Conservation (phyloP, 2,888 invertebrate genomes). For the Leptinotarsa rubiginosa region DNA sequence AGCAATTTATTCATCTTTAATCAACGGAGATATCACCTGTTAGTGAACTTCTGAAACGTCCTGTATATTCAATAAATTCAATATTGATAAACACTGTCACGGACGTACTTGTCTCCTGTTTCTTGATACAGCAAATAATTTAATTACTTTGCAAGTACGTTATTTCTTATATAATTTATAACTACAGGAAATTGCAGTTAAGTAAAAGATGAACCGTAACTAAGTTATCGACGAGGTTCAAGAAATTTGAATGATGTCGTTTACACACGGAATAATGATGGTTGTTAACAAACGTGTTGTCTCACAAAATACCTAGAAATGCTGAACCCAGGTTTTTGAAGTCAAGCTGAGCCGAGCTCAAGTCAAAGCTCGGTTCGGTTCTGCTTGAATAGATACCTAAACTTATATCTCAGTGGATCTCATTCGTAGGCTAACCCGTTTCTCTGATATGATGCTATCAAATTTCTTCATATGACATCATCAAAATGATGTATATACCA, state of each 20-base stretch:
- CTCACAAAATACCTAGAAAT: too few species aligned
- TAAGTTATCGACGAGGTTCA: not conserved
- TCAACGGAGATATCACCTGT: too few species aligned
- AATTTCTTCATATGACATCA: too few species aligned
- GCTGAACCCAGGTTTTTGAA: too few species aligned
- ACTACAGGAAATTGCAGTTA: not conserved
- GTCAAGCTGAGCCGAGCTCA: too few species aligned
- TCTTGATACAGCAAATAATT: not conserved
- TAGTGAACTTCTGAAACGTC: not conserved
- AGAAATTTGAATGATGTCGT: not conserved
- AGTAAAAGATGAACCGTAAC: not conserved
- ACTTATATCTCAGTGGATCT: too few species aligned
- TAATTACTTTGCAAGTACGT: not conserved
- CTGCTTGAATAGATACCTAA: too few species aligned
- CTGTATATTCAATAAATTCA: not conserved
- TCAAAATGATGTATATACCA: too few species aligned
- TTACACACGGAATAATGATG: not conserved
- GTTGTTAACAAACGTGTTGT: not conserved
- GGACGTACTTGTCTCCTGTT: not conserved
- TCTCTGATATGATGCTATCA: too few species aligned
- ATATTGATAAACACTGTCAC: not conserved
- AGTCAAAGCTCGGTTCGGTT: too few species aligned
- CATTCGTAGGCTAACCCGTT: too few species aligned
- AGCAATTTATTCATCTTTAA: not conserved
- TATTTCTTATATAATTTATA: not conserved